Conservation (phyloP, 37 sponge, comb jelly and placozoan genomes). For the Hormiphora californensis region DNA sequence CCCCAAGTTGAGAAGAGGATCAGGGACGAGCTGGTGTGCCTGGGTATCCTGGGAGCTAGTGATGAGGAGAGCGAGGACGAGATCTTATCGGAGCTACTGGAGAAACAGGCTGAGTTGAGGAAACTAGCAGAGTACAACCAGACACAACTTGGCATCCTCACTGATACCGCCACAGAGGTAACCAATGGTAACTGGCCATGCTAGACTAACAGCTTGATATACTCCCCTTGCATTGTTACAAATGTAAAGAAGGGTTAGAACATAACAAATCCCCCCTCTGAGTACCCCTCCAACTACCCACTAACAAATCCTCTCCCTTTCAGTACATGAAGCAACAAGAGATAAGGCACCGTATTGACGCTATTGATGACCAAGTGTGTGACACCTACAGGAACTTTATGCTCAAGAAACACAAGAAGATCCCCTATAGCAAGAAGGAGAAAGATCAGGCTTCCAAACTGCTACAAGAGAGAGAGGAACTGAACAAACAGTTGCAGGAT, state of each 20-base stretch:
- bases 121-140: constrained; percentile 34
- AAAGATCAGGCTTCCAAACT: constrained; percentile 45
- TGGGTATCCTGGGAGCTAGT: constrained; percentile 7
- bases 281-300: too few species aligned
- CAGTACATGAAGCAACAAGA: constrained; percentile 54
- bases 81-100: constrained; percentile 14
- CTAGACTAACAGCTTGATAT: too few species aligned
- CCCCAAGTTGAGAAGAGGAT: constrained; percentile 44
- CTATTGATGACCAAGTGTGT: constrained; percentile 25
- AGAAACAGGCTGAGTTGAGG: constrained; percentile 20
- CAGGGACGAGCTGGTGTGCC: not conserved
- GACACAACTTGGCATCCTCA: constrained; percentile 2
- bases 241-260: too few species aligned
- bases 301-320: too few species aligned
- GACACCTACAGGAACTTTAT: constrained; percentile 51
- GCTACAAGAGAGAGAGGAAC: constrained; percentile 19
- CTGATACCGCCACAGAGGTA: not conserved
- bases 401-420: constrained; percentile 49
- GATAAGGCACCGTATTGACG: constrained; percentile 16
- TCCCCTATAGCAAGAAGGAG: constrained; percentile 40
- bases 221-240: too few species aligned
- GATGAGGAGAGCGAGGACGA: constrained; percentile 48
- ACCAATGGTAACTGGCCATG: too few species aligned
- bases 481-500: constrained; percentile 21
- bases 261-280: too few species aligned